A percentile compares a stretch with the other conserved stretches of the same genome.
phyloP scores from a whole-genome alignment of 2,888 invertebrate genomes.

The Germaria angustata region DNA sequence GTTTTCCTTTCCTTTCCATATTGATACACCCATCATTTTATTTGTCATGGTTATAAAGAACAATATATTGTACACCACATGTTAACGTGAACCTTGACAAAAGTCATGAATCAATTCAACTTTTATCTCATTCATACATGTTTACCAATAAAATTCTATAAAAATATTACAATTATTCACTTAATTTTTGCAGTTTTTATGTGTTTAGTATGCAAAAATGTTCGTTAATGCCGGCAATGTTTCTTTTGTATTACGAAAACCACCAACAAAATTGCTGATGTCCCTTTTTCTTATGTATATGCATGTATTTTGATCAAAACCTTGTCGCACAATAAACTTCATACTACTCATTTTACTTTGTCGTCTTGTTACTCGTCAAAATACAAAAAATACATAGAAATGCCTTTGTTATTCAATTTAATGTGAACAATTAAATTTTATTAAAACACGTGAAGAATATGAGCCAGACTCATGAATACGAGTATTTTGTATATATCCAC shows the following conservation, averaged over 20 bases:
- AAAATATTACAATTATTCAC: not conserved
- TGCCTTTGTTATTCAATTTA: constrained; percentile 60
- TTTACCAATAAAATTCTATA: not conserved
- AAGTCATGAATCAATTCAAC: constrained; percentile 67
- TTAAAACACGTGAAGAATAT: constrained; percentile 32
- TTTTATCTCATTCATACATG: constrained; percentile 36
- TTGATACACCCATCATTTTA: not conserved
- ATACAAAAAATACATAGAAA: constrained; percentile 13
- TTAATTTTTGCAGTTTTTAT: constrained; percentile 4
- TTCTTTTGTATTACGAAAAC: constrained; percentile 4
- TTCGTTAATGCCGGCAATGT: constrained; percentile 3
- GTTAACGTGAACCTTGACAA: constrained; percentile 67
- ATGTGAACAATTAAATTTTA: constrained; percentile 30
- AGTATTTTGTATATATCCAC: not conserved
- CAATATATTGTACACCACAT: constrained; percentile 14
- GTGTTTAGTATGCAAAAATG: constrained; percentile 21
- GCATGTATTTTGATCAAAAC: constrained; percentile 4
- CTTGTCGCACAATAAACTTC: not conserved
- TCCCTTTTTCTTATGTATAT: too few species aligned
- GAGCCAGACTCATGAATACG: not conserved
- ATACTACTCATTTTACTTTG: not conserved
- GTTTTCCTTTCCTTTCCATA: not conserved
- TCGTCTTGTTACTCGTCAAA: not conserved
- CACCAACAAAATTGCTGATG: too few species aligned
- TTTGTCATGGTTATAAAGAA: not conserved